Conservation (phyloP, 1,140 invertebrate genomes). For the Drosophila parabipectinata region DNA sequence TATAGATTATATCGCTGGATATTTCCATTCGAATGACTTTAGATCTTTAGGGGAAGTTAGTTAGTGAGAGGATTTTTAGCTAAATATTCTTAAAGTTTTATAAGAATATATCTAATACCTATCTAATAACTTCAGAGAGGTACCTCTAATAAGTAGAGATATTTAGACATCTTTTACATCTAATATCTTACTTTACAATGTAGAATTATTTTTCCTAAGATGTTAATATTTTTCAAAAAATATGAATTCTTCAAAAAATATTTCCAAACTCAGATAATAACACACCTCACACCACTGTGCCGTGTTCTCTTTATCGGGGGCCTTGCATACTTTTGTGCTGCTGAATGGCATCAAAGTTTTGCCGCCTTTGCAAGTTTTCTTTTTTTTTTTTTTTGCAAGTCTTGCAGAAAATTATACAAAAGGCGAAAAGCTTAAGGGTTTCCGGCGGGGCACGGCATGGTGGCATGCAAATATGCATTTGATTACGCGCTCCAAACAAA, state of each 20-base stretch:
- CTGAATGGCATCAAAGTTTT: constrained; percentile 57
- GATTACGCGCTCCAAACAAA: constrained; percentile 80
- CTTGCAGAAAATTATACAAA: constrained; percentile 82
- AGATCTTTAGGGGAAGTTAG: background rate
- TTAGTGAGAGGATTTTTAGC: no score
- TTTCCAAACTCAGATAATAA: no score
- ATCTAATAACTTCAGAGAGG: no score
- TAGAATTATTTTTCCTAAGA: no score
- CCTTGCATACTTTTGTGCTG: constrained; percentile 63
- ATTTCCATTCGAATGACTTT: background rate
- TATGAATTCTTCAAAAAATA: no score
- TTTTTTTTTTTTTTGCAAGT: constrained; percentile 66
- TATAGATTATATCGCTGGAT: constrained; percentile 46
- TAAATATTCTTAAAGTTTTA: no score
- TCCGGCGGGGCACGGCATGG: background rate
- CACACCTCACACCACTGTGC: constrained; percentile 5
- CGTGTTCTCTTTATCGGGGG: constrained; percentile 45
- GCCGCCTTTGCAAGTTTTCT: constrained; percentile 74
- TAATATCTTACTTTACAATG: no score
- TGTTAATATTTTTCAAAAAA: background rate
- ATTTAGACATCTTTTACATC: no score
- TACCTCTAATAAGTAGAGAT: no score
- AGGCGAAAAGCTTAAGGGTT: constrained; percentile 53
- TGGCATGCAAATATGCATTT: constrained; percentile 82
- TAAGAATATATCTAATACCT: no score